Base-by-base conservation (phyloP, 23 tunicate species). In the Corella eumyota region DNA sequence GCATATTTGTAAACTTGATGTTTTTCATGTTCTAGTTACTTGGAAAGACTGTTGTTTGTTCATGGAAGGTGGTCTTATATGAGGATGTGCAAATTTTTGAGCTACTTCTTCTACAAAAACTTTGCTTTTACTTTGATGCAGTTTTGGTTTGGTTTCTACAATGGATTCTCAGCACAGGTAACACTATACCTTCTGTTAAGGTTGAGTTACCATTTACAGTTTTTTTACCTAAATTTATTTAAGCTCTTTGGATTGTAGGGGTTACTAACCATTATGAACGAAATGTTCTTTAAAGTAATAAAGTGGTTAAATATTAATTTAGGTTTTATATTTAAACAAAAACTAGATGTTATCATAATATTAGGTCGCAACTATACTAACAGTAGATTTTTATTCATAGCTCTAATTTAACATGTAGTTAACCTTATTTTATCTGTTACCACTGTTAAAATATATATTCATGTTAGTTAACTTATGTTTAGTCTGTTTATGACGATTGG, bases 21-120 rank as follows among this genome's bases (percentile, higher is more conserved):
- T 40, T 40, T 40, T 40, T 40, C 15, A 40, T 40, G 11, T 40
- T 40, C 48, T 9, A 86, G 95, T 25, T 88, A 59, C 59, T 68
- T 93, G 55, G 95, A 93, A 37, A 45, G 95, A 32, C 65, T 93
- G 45, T 59, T 93, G 24, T 71, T 93, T 50, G 99, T 93, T 1
- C 99, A 93, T 38, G 99, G 99, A 2, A 75, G 95, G 3, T 93
- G 99, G 99, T 84, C 95, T 19, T 93, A 93, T 52, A 78, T 84
- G 77, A 69, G 99, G 68, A 93, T 93, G 50, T 78, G 83, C 71
- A 78, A 79, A 35, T 84, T 93, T 64, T 72, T 93, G 36, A 61
- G 74, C 29, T 93, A 93, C 52, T 84, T 93, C 51, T 93, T 93
- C 65, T 93, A 75, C 77, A 93, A 93, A 49, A 93, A 93, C 76